Evolutionary conservation across 2,888 invertebrate species (phyloP).

Genomic region (Trachelus troglodyta): DNA sequence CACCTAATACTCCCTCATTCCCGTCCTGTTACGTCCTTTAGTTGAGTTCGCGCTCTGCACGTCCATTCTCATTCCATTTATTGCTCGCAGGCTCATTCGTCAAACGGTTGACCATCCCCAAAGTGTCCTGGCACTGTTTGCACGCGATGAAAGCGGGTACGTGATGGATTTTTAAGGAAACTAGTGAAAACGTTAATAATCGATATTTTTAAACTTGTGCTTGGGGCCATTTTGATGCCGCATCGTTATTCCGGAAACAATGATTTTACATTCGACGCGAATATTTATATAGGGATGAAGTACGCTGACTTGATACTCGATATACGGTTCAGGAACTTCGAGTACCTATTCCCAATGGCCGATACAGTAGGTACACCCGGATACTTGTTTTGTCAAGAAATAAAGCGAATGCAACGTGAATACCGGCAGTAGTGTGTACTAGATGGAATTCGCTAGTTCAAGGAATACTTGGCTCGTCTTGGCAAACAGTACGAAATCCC

Average conservation of each 20-base stretch:
- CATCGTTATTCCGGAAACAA: neutral
- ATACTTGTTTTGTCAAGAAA: neutral
- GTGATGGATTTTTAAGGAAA: constrained; percentile 45
- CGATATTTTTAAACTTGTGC: constrained; percentile 19
- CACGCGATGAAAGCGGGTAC: constrained; percentile 25
- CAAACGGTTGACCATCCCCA: constrained; percentile 1
- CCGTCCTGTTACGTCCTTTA: constrained; percentile 24
- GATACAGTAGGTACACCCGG: neutral
- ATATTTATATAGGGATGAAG: neutral
- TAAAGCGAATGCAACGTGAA: neutral
- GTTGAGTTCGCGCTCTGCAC: constrained; percentile 19
- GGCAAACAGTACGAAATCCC: neutral
- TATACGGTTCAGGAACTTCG: neutral
- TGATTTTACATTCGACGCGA: neutral
- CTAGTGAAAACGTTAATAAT: constrained; percentile 25
- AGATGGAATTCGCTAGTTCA: neutral
- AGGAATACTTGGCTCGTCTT: neutral
- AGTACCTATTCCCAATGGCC: neutral
- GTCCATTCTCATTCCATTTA: constrained; percentile 22
- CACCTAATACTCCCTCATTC: constrained; percentile 25
- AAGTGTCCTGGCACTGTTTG: neutral
- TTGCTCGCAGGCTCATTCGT: constrained; percentile 10
- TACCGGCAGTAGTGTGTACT: neutral
- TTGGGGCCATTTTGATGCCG: neutral
- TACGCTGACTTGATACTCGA: neutral